Evolutionary conservation across 2,797 vertebrate genomes (phyloP), one percentile per base, ranked within the genome.

Genomic region (Sardinella longiceps): DNA sequence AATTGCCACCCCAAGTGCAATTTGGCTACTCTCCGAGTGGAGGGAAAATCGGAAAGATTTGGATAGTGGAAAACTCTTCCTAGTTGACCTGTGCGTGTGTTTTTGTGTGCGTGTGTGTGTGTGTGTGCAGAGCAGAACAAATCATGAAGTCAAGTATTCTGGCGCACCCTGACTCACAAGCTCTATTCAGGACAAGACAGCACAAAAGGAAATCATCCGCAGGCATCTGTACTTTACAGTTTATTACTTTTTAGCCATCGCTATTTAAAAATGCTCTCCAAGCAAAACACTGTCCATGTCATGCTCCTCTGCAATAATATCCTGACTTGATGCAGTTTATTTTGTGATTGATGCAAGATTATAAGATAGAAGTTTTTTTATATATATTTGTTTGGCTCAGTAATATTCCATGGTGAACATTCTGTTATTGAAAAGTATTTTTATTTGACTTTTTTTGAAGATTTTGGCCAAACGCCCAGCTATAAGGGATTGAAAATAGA

Each of bases 231-330:
- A 39, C 66, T 74, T 39, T 77, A 43, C 70, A 39, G 70, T 77
- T 77, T 77, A 77, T 77, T 43, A 77, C 70, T 77, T 77, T 74
- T 77, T 43, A 43, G 70, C 70, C 37, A 43, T 77, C n/a, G 70
- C 70, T 43, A 43, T 77, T 77, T 77, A 39, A 77, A 77, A 77
- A 7, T 20, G 70, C 20, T 77, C 18, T 77, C 70, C 37, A 77
- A 77, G 70, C 70, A 77, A 23, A 77, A 77, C 70, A 77, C 70
- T 39, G 18, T 43, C 70, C 70, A 77, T 77, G 70, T 77, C 70
- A 77, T 77, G 70, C 70, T 77, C 33, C 23, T 77, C 70, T 43
- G 20, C 33, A 77, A 37, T 70, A 70, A 70, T 77, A 77, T 43
- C 70, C 33, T 77, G 37, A 37, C 70, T 43, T 39, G 11, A 77